A percentile compares a stretch with the other conserved stretches of the same genome.
Conservation (phyloP, 2,888 invertebrate species). For the Pristionchus maxplancki region DNA sequence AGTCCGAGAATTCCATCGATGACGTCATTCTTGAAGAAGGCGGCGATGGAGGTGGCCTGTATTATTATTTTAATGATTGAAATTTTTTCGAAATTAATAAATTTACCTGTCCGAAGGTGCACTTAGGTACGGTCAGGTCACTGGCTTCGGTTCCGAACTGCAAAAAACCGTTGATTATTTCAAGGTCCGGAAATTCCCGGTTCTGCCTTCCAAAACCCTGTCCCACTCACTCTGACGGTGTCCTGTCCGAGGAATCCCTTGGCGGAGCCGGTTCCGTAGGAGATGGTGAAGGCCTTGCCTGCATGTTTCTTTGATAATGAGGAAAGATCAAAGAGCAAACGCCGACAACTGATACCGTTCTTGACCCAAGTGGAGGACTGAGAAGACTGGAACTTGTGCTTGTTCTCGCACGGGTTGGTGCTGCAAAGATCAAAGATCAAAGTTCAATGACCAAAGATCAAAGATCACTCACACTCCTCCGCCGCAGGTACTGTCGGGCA, state of each 20-base stretch:
- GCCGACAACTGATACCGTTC: conserved; percentile 87
- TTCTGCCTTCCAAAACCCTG: background rate
- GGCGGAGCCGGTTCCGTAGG: conserved; percentile 91
- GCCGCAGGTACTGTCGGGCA: conserved; percentile 64
- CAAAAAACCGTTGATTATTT: background rate
- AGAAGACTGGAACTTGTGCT: conserved; percentile 89
- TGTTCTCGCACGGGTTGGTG: conserved; percentile 56
- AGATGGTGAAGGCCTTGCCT: conserved; percentile 88
- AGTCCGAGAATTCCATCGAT: conserved; percentile 72
- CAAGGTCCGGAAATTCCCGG: background rate
- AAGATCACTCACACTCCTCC: conserved; percentile 17
- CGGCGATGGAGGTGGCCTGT: conserved; percentile 62
- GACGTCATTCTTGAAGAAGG: conserved; percentile 64
- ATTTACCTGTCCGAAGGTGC: conserved; percentile 71
- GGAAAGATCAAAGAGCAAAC: background rate
- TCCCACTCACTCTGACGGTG: conserved; percentile 85
- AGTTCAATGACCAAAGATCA: background rate
- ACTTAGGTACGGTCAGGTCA: conserved; percentile 62
- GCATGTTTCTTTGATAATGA: too few relatives aligned
- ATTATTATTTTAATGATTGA: background rate
- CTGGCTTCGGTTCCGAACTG: conserved; percentile 63
- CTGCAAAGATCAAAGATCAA: too few relatives aligned
- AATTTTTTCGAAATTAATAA: background rate
- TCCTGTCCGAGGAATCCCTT: conserved; percentile 95
- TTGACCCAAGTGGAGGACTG: conserved; percentile 88